phyloP scores from a whole-genome alignment of 2,113 vertebrate species.

The Muntiacus muntjak region DNA sequence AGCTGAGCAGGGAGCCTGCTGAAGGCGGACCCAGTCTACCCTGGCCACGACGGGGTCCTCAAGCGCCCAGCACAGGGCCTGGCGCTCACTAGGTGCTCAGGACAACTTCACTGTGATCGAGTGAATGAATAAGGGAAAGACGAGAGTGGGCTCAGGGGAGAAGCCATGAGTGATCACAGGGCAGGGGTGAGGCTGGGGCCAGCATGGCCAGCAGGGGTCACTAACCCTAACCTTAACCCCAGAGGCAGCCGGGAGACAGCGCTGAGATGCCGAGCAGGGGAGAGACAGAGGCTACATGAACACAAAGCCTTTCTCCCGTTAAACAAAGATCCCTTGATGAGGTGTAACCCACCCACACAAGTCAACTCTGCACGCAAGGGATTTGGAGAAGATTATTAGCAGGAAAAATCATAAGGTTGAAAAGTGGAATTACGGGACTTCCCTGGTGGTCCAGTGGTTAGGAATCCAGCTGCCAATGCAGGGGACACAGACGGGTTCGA shows the following conservation, averaged over 20 bases:
- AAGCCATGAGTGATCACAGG: accelerated
- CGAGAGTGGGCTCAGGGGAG: neutral
- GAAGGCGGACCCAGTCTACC: neutral
- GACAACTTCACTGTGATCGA: neutral
- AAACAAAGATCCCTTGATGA: neutral
- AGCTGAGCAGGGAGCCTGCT: too few relatives aligned
- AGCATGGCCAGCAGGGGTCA: neutral
- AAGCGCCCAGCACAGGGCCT: neutral
- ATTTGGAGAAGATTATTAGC: neutral
- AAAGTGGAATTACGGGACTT: neutral
- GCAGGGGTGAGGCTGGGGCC: neutral
- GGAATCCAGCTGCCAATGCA: neutral
- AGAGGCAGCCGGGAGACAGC: accelerated
- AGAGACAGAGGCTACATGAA: accelerated
- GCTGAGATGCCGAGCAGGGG: neutral
- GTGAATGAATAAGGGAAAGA: too few relatives aligned
- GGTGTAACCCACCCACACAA: accelerated
- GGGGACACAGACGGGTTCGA: neutral
- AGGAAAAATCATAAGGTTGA: neutral
- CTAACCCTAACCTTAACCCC: neutral
- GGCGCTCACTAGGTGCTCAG: neutral
- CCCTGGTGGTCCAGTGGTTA: neutral
- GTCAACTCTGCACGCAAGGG: neutral
- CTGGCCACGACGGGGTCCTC: neutral
- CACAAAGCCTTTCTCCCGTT: neutral